A percentile compares a stretch with the other conserved stretches of the same genome.
phyloP scores from a whole-genome alignment of 1,140 invertebrate species.

The Drosophila albomicans region DNA sequence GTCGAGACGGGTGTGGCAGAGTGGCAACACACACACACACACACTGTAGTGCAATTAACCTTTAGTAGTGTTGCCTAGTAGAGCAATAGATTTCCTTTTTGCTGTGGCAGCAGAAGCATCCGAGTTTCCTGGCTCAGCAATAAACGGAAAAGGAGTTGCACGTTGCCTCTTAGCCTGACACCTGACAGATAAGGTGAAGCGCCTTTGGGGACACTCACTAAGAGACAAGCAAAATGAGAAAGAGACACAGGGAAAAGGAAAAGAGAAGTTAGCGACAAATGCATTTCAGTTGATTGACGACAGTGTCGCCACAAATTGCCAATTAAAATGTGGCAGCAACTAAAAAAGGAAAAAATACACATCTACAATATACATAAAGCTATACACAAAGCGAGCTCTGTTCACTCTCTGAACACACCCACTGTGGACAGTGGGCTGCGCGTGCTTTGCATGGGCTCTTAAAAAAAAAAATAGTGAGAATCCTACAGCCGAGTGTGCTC shows the following conservation, averaged over 20 bases:
- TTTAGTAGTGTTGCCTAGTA: slow-evolving; percentile 10
- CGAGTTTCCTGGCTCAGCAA: slow-evolving; percentile 17
- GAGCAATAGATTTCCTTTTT: slow-evolving; percentile 12
- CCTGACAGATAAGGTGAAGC: slow-evolving; percentile 15
- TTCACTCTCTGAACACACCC: slow-evolving; percentile 1
- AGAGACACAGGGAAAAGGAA: not conserved
- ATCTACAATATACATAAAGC: not conserved
- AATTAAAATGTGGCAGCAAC: slow-evolving; percentile 62
- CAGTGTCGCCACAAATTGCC: slow-evolving; percentile 59
- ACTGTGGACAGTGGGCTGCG: not conserved
- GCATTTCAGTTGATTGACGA: slow-evolving; percentile 64
- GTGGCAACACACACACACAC: not conserved
- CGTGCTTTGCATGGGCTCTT: no score
- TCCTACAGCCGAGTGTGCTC: no score
- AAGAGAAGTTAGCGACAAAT: slow-evolving; percentile 16
- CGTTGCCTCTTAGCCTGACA: not conserved
- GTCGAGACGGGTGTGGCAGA: not conserved
- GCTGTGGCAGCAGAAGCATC: slow-evolving; percentile 21
- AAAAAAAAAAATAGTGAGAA: no score
- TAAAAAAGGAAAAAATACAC: not conserved
- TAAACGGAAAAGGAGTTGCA: slow-evolving; percentile 14
- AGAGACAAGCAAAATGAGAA: not conserved
- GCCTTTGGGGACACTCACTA: slow-evolving; percentile 1
- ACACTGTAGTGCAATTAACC: slow-evolving; percentile 30
- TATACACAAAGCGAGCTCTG: no score